A percentile compares a stretch with the other conserved stretches of the same genome.
These are phyloP conservation scores for Oligia fasciuncula DNA, from an alignment of 2,888 invertebrate genomes.

Conservation along the genomic window DNA sequence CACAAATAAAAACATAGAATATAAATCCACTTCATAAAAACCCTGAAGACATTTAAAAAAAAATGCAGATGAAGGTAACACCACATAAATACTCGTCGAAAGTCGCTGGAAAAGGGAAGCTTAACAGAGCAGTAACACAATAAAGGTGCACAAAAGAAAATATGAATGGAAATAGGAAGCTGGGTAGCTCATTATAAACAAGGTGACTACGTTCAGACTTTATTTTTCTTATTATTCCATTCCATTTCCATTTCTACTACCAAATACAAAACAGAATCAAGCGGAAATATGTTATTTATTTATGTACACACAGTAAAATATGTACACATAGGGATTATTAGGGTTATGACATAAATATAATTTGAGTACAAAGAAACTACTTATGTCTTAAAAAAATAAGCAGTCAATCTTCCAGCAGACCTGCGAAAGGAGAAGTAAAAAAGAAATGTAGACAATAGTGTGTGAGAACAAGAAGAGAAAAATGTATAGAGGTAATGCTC, in stretches of 20 bases:
- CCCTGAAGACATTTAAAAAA: background rate
- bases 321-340: too few species aligned
- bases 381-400: too few species aligned
- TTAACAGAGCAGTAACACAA: background rate
- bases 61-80: too few species aligned
- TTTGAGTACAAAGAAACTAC: too few species aligned
- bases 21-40: background rate
- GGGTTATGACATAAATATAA: too few species aligned
- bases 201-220: background rate
- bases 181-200: background rate
- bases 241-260: constrained; percentile 15
- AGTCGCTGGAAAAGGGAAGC: background rate
- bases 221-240: background rate
- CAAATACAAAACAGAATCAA: constrained; percentile 58
- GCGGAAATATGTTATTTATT: constrained; percentile 57
- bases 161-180: background rate
- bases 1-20: too few species aligned
- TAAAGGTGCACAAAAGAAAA: background rate
- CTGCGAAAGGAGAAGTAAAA: too few species aligned
- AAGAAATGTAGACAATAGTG: too few species aligned
- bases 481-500: too few species aligned
- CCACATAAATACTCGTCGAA: background rate
- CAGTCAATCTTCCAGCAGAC: too few species aligned
- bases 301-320: too few species aligned
- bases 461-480: too few species aligned